These are phyloP conservation scores for Stegostoma tigrinum DNA, from an alignment of 2,113 vertebrate species.

Conservation along the genomic window DNA sequence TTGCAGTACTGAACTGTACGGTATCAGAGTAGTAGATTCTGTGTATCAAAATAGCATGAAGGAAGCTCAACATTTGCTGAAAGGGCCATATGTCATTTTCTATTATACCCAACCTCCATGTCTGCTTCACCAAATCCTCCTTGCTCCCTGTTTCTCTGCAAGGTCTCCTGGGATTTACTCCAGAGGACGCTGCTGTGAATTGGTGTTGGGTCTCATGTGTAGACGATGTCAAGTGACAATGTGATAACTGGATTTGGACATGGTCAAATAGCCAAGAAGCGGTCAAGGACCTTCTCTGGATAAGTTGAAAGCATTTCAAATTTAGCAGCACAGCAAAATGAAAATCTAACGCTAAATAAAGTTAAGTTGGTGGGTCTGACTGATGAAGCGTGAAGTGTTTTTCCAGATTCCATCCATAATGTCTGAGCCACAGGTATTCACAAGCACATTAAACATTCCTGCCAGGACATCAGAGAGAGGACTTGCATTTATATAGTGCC, in stretches of 20 bases:
- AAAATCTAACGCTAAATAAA: background rate
- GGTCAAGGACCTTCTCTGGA: background rate
- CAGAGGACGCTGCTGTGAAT: background rate
- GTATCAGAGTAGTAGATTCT: too few relatives aligned
- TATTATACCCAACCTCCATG: background rate
- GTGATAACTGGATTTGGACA: background rate
- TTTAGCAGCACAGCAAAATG: background rate
- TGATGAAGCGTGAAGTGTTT: background rate
- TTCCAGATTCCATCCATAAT: background rate
- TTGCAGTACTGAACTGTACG: background rate
- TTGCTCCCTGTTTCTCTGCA: too few relatives aligned
- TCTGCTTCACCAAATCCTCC: background rate
- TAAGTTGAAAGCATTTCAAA: background rate
- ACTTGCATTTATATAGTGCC: too few relatives aligned
- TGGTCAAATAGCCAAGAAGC: background rate
- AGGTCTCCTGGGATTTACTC: background rate
- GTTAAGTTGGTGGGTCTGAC: background rate
- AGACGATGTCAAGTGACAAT: background rate
- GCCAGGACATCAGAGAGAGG: background rate
- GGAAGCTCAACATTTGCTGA: background rate
- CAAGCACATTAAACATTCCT: background rate
- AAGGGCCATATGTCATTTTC: background rate
- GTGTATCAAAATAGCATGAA: background rate
- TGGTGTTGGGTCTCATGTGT: background rate
- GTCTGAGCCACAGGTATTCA: background rate